Evolutionary conservation across 2,113 vertebrate genomes (phyloP), one percentile per base, ranked within the genome.

Genomic region (Callopanchax toddi): DNA sequence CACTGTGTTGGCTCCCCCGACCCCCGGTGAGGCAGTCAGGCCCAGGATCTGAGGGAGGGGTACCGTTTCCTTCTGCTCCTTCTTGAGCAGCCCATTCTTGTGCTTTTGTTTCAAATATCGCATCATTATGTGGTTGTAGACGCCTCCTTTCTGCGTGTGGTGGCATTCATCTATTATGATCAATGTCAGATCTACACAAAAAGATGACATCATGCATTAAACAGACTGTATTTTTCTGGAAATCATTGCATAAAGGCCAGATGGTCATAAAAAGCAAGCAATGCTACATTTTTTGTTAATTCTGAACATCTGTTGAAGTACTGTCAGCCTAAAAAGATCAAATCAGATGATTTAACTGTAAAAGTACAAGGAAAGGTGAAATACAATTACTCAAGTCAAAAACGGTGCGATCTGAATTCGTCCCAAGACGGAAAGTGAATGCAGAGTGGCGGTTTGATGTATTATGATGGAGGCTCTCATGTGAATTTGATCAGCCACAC

Each of bases 111-210:
- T 92, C 81, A 98, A 83, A 78, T 96, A 98, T 36, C 93, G 94
- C 68, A 93, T 92, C 97, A 99, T 99, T 66, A 98, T 95, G 68
- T 94, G 93, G 85, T 98, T 99, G 84, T 98, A 99, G 40, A 97
- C 95, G 0, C 16, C 94, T 59, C 94, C 96, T 79, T 99, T 99
- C 71, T 98, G 93, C 29, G 96, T 98, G 87, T 98, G 96, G 84
- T 99, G 97, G 55, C 96, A 99, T 83, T 99, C 97, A 59, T 98
- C 97, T 16, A 99, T 96, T 50, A 99, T 89, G n/a, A 98, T 89
- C 60, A 99, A 91, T 3, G 95, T 93, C 89, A 99, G 93, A 67
- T 94, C 97, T 99, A 73, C 1, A 82, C 0, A 21, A 62, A 32
- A 37, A 59, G 17, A 62, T 49, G 37, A 66, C 25, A 76, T 12